Percentiles rank a stretch among this genome's conserved stretches.
Conservation (phyloP, 2,888 invertebrate genomes). For the Incurvaria masculella region DNA sequence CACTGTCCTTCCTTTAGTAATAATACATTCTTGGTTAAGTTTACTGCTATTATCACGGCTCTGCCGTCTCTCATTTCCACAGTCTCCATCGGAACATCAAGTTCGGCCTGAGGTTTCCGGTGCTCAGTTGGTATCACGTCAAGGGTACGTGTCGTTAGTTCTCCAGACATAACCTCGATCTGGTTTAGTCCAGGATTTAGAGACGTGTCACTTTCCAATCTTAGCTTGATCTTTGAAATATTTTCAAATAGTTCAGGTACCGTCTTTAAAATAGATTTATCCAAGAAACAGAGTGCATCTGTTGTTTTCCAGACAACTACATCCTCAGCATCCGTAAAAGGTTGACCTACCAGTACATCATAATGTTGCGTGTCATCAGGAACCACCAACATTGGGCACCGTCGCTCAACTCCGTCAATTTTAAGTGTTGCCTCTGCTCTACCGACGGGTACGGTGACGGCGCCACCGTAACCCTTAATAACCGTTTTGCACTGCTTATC, state of each 20-base stretch:
- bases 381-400: conserved; percentile 7
- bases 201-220: not conserved
- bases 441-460: conserved; percentile 6
- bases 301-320: conserved; percentile 11
- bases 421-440: conserved; percentile 2
- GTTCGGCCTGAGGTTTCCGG: too few species aligned
- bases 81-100: conserved; percentile 7
- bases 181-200: conserved; percentile 9
- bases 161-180: conserved; percentile 7
- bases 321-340: conserved; percentile 9
- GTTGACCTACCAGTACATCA: conserved; percentile 10
- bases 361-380: conserved; percentile 8
- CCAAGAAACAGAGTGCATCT: conserved; percentile 6
- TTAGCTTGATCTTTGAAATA: conserved; percentile 6
- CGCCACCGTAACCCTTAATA: conserved; percentile 12
- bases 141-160: conserved; percentile 4
- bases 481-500: too few species aligned
- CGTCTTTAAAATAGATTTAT: conserved; percentile 4
- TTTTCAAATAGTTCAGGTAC: conserved; percentile 4
- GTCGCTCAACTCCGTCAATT: conserved; percentile 11
- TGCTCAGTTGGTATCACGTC: conserved; percentile 3
- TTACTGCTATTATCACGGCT: conserved; percentile 8
- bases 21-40: conserved; percentile 5
- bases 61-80: conserved; percentile 11
- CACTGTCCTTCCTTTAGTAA: conserved; percentile 4